These are phyloP conservation scores for Cromileptes altivelis DNA, from an alignment of 2,113 vertebrate genomes.

Conservation along the genomic window DNA sequence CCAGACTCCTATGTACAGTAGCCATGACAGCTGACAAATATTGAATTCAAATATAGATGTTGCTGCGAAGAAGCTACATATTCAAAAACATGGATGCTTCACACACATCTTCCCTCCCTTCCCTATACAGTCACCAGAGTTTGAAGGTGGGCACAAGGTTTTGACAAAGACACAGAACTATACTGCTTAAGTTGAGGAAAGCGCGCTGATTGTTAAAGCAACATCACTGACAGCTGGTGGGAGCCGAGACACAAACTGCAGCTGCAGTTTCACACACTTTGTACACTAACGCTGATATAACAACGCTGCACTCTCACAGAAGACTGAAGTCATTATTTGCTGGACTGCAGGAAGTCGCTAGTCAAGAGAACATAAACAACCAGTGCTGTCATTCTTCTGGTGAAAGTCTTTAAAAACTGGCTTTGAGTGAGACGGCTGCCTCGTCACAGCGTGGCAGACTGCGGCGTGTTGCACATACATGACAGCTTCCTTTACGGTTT, in stretches of 20 bases:
- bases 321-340: background rate
- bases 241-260: background rate
- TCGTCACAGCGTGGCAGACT: background rate
- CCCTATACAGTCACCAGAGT: too few species aligned
- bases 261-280: background rate
- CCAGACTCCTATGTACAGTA: too few species aligned
- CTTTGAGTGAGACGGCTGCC: background rate
- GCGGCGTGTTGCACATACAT: background rate
- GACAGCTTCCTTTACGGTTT: background rate
- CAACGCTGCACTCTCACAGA: background rate
- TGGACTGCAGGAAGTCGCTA: background rate
- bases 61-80: too few species aligned
- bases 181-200: background rate
- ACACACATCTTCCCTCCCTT: too few species aligned
- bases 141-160: background rate
- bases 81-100: too few species aligned
- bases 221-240: background rate
- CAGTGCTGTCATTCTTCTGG: too few species aligned
- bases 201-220: background rate
- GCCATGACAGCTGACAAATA: too few species aligned
- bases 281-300: background rate
- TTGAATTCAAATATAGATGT: too few species aligned
- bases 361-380: background rate
- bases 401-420: too few species aligned
- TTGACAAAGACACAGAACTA: too few species aligned